These are phyloP conservation scores for Miniopterus natalensis DNA, from an alignment of 2,113 vertebrate genomes.

Conservation along the genomic window DNA sequence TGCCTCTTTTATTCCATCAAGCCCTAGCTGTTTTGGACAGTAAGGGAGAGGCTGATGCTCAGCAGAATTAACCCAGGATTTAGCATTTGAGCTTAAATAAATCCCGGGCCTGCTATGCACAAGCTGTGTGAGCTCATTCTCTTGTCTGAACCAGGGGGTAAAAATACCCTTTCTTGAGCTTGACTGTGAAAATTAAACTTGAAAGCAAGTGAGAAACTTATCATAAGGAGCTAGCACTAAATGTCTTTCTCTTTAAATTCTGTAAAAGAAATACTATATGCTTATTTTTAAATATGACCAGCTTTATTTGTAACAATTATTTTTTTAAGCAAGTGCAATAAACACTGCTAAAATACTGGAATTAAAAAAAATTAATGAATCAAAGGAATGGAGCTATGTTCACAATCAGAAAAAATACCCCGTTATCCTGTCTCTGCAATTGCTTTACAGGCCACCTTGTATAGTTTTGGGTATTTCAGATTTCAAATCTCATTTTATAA, in stretches of 20 bases:
- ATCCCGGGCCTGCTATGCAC: neutral
- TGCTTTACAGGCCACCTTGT: neutral
- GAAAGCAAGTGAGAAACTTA: conserved; percentile 7
- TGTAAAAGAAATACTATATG: neutral
- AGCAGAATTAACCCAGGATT: neutral
- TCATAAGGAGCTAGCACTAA: neutral
- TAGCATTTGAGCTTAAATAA: neutral
- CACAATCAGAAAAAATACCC: neutral
- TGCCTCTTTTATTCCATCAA: neutral
- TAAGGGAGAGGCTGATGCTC: neutral
- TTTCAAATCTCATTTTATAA: conserved; percentile 12
- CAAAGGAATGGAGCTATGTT: neutral
- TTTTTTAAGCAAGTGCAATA: neutral
- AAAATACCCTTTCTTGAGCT: neutral
- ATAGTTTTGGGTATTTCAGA: neutral
- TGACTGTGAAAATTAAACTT: conserved; percentile 33
- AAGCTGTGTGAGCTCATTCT: neutral
- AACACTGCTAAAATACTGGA: neutral
- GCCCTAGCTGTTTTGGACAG: neutral
- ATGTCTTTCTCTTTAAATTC: neutral
- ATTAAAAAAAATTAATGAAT: neutral
- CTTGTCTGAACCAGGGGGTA: neutral
- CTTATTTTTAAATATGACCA: neutral
- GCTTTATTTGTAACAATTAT: neutral
- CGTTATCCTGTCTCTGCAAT: neutral